A percentile compares a stretch with the other conserved stretches of the same genome.
Conservation (phyloP, 2,888 invertebrate genomes). For the Prenolepis imparis region DNA sequence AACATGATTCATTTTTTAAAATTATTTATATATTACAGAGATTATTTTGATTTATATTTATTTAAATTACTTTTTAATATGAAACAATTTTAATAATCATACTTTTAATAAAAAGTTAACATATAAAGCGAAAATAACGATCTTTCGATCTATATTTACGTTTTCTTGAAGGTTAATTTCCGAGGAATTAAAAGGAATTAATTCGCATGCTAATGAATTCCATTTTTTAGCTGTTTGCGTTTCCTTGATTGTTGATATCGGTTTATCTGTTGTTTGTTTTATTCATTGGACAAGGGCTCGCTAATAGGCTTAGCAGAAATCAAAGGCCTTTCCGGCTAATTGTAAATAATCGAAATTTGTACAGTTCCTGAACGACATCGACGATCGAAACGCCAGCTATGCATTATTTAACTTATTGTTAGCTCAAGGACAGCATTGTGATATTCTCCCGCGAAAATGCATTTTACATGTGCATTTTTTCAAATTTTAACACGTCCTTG, state of each 20-base stretch:
- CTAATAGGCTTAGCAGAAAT: neutral
- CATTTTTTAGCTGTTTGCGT: constrained; percentile 11
- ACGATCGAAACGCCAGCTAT: neutral
- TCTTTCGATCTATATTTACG: neutral
- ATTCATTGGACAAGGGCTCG: neutral
- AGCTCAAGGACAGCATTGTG: constrained; percentile 8
- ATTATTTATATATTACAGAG: neutral
- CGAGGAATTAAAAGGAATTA: constrained; percentile 22
- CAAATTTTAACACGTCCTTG: constrained; percentile 33
- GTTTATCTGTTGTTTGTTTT: constrained; percentile 28
- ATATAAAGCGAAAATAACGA: neutral
- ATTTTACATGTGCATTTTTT: constrained; percentile 8
- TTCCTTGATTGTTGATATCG: constrained; percentile 17
- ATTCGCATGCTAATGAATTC: constrained; percentile 22
- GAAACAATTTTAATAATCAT: neutral
- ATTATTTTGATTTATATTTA: neutral
- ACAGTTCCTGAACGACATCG: constrained; percentile 28
- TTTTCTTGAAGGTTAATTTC: neutral
- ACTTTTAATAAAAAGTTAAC: neutral
- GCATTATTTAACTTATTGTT: constrained; percentile 12
- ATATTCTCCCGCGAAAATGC: constrained; percentile 12
- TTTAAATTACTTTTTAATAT: neutral
- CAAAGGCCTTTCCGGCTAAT: constrained; percentile 17
- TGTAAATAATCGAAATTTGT: constrained; percentile 47
- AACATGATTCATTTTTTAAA: neutral